A percentile compares a stretch with the other conserved stretches of the same genome.
phyloP scores from a whole-genome alignment of 2,113 vertebrate genomes.

The Calonectris borealis region DNA sequence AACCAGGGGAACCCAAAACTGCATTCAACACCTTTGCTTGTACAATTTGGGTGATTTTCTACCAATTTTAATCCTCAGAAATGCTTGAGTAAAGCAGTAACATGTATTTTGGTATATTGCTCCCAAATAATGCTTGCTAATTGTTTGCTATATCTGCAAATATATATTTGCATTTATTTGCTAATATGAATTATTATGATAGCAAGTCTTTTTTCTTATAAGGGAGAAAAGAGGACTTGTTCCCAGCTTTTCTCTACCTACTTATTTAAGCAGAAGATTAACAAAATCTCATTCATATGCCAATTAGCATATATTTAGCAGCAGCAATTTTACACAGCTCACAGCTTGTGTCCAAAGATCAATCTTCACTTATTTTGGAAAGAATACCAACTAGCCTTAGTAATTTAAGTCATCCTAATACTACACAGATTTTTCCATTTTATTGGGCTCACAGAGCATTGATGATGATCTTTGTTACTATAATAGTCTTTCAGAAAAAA shows the following conservation, averaged over 20 bases:
- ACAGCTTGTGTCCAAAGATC: slow-evolving; percentile 20
- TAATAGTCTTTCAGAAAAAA: neutral
- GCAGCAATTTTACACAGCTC: slow-evolving; percentile 27
- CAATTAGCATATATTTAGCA: slow-evolving; percentile 22
- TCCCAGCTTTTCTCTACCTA: neutral
- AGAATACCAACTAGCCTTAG: neutral
- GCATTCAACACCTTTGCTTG: neutral
- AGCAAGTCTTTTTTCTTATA: neutral
- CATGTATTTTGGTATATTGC: neutral
- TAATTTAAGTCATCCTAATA: neutral
- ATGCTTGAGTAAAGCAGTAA: neutral
- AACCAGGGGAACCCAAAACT: neutral
- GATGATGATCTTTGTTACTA: neutral
- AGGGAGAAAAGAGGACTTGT: neutral
- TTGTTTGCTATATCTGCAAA: neutral
- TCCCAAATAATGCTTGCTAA: neutral
- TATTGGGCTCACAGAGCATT: neutral
- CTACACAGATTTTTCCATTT: neutral
- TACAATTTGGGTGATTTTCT: neutral
- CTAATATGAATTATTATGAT: neutral
- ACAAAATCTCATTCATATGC: neutral
- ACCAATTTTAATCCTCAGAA: neutral
- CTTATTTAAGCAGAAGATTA: slow-evolving; percentile 9
- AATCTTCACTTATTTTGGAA: neutral
- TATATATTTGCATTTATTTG: neutral